A percentile compares a stretch with the other conserved stretches of the same genome.
phyloP scores from a whole-genome alignment of 2,113 vertebrate genomes.

The Ramphastos sulfuratus region DNA sequence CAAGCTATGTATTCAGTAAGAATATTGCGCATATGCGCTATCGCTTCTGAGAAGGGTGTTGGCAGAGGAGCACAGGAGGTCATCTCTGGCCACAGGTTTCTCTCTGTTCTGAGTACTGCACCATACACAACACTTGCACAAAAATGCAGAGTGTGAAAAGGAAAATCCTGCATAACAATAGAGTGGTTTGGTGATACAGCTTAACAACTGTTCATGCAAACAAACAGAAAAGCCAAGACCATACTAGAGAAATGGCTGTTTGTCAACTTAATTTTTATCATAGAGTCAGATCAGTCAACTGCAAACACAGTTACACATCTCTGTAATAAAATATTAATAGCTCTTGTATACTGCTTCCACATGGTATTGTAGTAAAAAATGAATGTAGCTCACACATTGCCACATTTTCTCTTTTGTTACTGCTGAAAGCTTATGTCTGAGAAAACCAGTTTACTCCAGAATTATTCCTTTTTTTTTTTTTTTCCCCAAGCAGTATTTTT shows the following conservation, averaged over 20 bases:
- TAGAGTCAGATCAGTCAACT: neutral
- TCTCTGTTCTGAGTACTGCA: neutral
- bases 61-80: neutral
- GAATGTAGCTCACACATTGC: neutral
- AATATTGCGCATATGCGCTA: neutral
- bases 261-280: neutral
- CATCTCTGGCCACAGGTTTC: neutral
- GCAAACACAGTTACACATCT: neutral
- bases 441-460: neutral
- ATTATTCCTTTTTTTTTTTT: neutral
- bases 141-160: accelerated
- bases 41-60: accelerated
- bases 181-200: neutral
- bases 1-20: neutral
- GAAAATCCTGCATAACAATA: neutral
- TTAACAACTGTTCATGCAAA: neutral
- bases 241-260: neutral
- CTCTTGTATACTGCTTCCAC: neutral
- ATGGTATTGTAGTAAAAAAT: neutral
- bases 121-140: accelerated
- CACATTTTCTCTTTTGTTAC: neutral
- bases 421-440: neutral
- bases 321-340: conserved; percentile 32
- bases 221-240: neutral
- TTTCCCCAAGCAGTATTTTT: neutral